phyloP scores from a whole-genome alignment of 2,888 invertebrate species.

The Nomada ruficornis region DNA sequence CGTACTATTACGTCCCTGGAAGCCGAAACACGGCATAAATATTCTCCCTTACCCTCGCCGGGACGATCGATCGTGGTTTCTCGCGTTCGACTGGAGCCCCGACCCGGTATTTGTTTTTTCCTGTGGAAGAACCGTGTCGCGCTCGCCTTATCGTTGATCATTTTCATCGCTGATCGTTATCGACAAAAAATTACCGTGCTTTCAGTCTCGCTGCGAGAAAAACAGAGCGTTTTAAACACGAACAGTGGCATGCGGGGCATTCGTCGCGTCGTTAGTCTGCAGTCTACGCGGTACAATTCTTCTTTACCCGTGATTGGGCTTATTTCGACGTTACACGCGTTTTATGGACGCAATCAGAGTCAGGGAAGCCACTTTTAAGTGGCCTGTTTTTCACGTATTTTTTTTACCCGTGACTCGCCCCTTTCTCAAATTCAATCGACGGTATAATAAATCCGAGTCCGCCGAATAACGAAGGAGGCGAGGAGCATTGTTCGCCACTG shows the following conservation, averaged over 20 bases:
- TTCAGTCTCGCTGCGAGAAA: background rate
- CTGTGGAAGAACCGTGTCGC: background rate
- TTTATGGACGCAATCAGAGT: conserved; percentile 8
- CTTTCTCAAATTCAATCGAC: conserved; percentile 25
- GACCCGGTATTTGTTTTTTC: background rate
- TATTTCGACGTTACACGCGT: background rate
- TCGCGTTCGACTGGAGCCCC: background rate
- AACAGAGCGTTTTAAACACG: background rate
- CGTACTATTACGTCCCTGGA: background rate
- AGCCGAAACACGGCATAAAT: conserved; percentile 22
- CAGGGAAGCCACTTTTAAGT: conserved; percentile 11
- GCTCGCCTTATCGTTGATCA: background rate
- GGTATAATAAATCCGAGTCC: conserved; percentile 27
- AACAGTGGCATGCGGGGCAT: background rate
- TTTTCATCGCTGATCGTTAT: conserved; percentile 15
- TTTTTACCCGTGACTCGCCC: background rate
- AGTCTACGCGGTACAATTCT: conserved; percentile 26
- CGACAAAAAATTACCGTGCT: conserved; percentile 16
- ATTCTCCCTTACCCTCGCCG: background rate
- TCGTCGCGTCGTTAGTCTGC: background rate
- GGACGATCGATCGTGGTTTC: background rate
- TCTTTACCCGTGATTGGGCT: background rate
- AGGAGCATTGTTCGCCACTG: conserved; percentile 63
- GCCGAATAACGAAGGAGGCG: conserved; percentile 21
- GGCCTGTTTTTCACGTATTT: background rate